Evolutionary conservation across 2,113 vertebrate genomes (phyloP), one percentile per base, ranked within the genome.

Genomic region (Colinus virginianus): DNA sequence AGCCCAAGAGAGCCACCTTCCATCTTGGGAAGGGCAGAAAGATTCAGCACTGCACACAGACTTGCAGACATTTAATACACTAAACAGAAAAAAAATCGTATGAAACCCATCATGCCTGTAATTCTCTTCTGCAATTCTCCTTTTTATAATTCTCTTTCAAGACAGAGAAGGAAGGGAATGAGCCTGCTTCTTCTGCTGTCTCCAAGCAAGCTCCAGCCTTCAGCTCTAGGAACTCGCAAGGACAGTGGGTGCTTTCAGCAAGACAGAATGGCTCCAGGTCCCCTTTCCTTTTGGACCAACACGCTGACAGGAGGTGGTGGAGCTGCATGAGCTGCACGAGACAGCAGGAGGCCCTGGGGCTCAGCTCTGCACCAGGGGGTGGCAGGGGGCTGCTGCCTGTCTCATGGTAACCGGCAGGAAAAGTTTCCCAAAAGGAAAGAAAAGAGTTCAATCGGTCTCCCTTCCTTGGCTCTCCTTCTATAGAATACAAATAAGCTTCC

Each of bases 401-500:
- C 74, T 88, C 93, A 87, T 8, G 85, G 88, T 82, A 90, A 96
- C 43, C 48, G 81, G 30, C 1, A 11, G 26, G 64, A 85, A 85
- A 86, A 72, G 58, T 68, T 78, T 90, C 46, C 48, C 40, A 19
- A 62, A 72, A 84, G 70, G 21, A 89, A 80, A 84, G 51, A 43
- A 45, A 84, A 4, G 72, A 93, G 69, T 53, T 88, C 84, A 85
- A 64, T 71, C 22, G 69, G 58, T 36, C 38, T 88, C 19, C 42
- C 45, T 77, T 84, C 66, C 74, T 92, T 94, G 81, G 90, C 91
- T 93, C 61, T 20, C 34, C 14, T 91, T 85, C 95, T 68, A 83
- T 80, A 87, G 89, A 90, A 92, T 68, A 75, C 74, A 85, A 92
- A 61, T 66, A 86, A 93, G 91, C 26, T 67, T 70, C 88, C 92